Base-by-base conservation (phyloP, 2,888 invertebrate species). In the Tiliacea citrago region DNA sequence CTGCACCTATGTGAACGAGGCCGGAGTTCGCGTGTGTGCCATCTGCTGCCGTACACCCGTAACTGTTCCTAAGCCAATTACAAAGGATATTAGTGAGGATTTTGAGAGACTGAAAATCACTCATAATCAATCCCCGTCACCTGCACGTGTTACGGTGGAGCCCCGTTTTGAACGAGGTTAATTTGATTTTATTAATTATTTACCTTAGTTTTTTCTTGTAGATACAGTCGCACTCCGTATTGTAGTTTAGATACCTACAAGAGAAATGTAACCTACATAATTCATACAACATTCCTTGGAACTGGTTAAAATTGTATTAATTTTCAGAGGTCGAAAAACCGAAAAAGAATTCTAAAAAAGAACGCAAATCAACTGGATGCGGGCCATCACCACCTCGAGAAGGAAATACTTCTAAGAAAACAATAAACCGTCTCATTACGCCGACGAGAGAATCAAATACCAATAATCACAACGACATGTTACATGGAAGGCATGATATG, bases 1-100 rank as follows among this genome's bases (percentile, higher is more conserved):
- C 90, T 99, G 99, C 91, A 99, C 99, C 0, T 99, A 98, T 91
- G 98, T 98, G 6, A 99, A 99, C 91, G 98, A 98, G 79, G 95
- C 98, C 0, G 98, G 98, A 35, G 97, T 97, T 0, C 97, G 98
- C 86, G 98, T 99, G 57, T 99, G 99, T 91, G 97, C 97, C 21
- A 97, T 99, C 68, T 99, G 99, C 91, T 99, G 99, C 90, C 98
- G 98, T 91, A 99, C 99, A 0, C 97, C 97, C 0, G 97, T 97
- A 18, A 91, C 93, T 16, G 93, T 91, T 58, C 93, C 96, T 16
- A 89, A 88, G 73, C 84, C 91, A 24, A 83, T 94, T 65, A 66
- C 68, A 55, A 83, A 88, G n/a, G 86, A 88, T 45, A 53, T 87
- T 39, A 77, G 70, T 49, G 84, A 83, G 35, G 85, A 87, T 57